phyloP scores from a whole-genome alignment of 2,113 vertebrate genomes.

The Atherinomorus stipes region DNA sequence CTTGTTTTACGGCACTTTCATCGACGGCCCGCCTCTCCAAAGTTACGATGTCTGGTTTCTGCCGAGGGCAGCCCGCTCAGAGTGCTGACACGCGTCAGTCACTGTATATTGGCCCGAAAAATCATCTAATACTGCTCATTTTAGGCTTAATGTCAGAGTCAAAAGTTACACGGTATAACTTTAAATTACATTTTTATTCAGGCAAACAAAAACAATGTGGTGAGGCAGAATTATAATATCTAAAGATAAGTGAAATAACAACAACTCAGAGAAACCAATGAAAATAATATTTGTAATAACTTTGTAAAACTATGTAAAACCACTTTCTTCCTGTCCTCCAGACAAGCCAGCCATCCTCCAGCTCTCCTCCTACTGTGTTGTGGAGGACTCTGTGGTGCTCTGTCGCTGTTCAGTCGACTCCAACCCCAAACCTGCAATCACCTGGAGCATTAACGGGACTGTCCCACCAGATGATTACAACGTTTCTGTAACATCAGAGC shows the following conservation, averaged over 20 bases:
- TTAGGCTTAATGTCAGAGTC: no score
- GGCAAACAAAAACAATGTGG: no score
- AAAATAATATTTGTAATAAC: background rate
- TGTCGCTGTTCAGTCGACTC: constrained; percentile 80
- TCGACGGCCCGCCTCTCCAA: no score
- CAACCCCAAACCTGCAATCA: constrained; percentile 80
- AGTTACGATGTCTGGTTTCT: no score
- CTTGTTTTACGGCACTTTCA: no score
- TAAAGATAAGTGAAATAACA: background rate
- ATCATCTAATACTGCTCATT: no score
- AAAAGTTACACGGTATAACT: no score
- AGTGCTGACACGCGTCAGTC: no score
- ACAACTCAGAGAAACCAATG: background rate
- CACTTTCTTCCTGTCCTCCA: constrained; percentile 23
- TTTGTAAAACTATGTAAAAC: background rate
- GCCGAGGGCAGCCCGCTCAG: no score
- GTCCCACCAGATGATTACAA: constrained; percentile 70
- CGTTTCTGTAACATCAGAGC: constrained; percentile 45
- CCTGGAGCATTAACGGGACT: constrained; percentile 82
- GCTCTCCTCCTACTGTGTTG: constrained; percentile 71
- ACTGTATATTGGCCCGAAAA: no score
- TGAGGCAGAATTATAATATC: background rate
- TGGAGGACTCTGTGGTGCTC: constrained; percentile 47
- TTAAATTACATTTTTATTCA: no score
- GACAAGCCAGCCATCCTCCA: constrained; percentile 74